Base-by-base conservation (phyloP, 2,797 vertebrate genomes). In the Paramormyrops hopkinsi region DNA sequence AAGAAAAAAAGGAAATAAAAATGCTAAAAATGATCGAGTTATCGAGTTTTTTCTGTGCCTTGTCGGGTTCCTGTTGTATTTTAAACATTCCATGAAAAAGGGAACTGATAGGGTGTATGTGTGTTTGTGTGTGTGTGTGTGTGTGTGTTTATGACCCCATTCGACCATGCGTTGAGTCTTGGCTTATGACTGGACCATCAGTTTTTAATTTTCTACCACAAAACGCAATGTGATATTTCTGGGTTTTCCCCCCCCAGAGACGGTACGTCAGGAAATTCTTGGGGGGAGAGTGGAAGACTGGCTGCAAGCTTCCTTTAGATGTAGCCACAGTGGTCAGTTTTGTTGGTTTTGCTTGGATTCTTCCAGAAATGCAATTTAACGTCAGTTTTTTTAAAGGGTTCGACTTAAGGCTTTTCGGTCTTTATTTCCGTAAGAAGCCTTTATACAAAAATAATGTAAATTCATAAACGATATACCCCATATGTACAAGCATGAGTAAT, bases 381-480 rank as follows among this genome's bases (percentile, higher is more conserved):
- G 1, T 44, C 65, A 73, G 9, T 87, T 65, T 37, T 87, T 54
- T 37, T 56, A 59, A 87, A 37, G 54, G 48, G 89, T 29, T 90
- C 1, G 41, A 84, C 41, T 53, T 69, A 87, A 56, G 29, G 46
- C 29, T 56, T 87, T 54, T 7, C 2, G 65, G 89, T 89, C 19
- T 93, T 93, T 19, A 90, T 91, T 95, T 95, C 94, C 91, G 92
- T 95, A 95, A 93, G 94, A 96, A 95, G 94, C 94, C 91, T 91
- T 89, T 94, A 94, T 96, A 96, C 93, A 96, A 96, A 97, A 96
- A 96, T 96, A 96, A 92, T 93, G 93, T 94, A 92, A 91, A 94
- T 95, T 93, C 95, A 92, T 93, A 93, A 91, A 90, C 92, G 91
- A 89, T 92, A 91, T 89, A 91, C 90, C 92, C 91, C 93, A 91